Base-by-base conservation (phyloP, 2,797 vertebrate genomes). In the Amblyraja radiata region DNA sequence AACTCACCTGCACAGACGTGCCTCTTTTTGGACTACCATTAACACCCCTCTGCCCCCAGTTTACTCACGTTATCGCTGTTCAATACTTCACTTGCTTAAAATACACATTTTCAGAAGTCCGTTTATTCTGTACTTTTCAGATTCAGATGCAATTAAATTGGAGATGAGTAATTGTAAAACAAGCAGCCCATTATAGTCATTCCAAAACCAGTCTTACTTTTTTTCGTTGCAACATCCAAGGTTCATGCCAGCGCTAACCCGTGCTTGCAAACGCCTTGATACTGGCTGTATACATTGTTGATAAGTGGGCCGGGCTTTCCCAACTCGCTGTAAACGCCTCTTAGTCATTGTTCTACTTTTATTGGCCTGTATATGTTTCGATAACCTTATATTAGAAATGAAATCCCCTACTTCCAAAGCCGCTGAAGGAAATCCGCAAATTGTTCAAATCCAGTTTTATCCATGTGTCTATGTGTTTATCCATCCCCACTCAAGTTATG, bases 381-480 rank as follows among this genome's bases (percentile, higher is more conserved):
- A 16, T 32, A 63, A 6, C 63, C 63, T 65, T 68, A 71, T 46
- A 14, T 73, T 71, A 23, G 63, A 36, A 13, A 74, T 39, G 8
- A 74, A 74, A 73, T 91, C 32, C 90, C 68, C 68, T 54, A 21
- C 36, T 28, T 46, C 46, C 25, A 71, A 11, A 13, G 21, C 23
- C 11, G 68, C 54, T 76, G 39, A 28, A 92, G 71, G 68, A 76
- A 92, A 74, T 92, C 90, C 90, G 39, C 90, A 74, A 74, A 92
- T 92, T 46, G 9, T 14, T 39, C 90, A 16, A 11, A 84, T 36
- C 8, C 61, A 32, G 7, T 21, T 88, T 88, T 36, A 61, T 58
- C n/a, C 25, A 84, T 28, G n/a, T n/a, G n/a, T n/a, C n/a, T n/a
- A n/a, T n/a, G n/a, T n/a, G n/a, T 88, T 88, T 36, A 61, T 58